phyloP scores from a whole-genome alignment of 2,888 invertebrate genomes.

The Abrostola triplasia region DNA sequence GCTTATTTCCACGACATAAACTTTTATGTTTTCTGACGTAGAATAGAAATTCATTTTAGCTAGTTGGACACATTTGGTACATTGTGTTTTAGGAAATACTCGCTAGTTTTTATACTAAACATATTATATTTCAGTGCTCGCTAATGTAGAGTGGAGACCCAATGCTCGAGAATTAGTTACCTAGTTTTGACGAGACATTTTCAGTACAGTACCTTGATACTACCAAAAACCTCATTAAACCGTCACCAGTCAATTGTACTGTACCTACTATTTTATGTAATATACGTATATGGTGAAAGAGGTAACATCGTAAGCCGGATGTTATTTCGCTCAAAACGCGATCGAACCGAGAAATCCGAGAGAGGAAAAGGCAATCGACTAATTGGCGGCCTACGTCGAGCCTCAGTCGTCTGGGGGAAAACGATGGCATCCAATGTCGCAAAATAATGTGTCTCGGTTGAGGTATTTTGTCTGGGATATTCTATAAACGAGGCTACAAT shows the following conservation, averaged over 20 bases:
- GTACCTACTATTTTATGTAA: background rate
- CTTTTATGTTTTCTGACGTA: constrained; percentile 25
- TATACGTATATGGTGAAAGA: background rate
- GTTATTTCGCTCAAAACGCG: constrained; percentile 42
- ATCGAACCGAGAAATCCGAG: constrained; percentile 43
- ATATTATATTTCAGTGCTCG: no score
- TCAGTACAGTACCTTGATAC: no score
- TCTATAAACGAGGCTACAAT: constrained; percentile 20
- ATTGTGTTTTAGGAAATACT: constrained; percentile 22
- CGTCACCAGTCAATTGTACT: no score
- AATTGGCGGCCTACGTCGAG: constrained; percentile 45
- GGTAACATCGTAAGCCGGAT: constrained; percentile 24
- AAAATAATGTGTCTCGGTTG: constrained; percentile 28
- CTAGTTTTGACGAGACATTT: no score
- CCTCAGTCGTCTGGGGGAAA: constrained; percentile 35
- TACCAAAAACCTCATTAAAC: no score
- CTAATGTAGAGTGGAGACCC: no score
- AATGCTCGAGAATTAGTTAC: no score
- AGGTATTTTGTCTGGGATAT: background rate
- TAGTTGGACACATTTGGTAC: constrained; percentile 30
- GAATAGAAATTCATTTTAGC: constrained; percentile 29
- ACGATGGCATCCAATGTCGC: constrained; percentile 35
- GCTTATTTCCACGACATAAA: constrained; percentile 47
- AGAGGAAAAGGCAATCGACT: constrained; percentile 43
- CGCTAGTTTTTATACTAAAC: background rate